Evolutionary conservation across 2,113 vertebrate genomes (phyloP).

Genomic region (Epinephelus cyanopodus): DNA sequence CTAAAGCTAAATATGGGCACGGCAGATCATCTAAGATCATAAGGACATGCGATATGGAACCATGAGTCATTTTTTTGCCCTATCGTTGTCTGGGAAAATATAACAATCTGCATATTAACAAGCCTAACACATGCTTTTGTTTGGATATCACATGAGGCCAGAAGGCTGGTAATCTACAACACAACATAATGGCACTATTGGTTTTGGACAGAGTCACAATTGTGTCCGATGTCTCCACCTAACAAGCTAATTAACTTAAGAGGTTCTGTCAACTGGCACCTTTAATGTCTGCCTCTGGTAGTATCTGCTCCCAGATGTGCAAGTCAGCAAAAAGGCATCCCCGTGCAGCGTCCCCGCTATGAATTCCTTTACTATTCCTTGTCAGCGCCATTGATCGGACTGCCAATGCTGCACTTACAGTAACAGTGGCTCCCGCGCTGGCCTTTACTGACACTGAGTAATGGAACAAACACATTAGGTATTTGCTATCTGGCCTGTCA

Average conservation of each 20-base stretch:
- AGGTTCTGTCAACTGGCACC: conserved; percentile 74
- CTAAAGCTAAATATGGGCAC: conserved; percentile 58
- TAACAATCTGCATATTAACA: background rate
- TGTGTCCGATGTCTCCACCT: conserved; percentile 63
- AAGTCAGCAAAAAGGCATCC: conserved; percentile 72
- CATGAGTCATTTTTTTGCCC: conserved; percentile 3
- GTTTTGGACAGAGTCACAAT: conserved; percentile 62
- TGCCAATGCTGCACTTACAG: conserved; percentile 76
- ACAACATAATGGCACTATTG: conserved; percentile 54
- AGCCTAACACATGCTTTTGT: conserved; percentile 28
- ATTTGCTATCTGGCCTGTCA: conserved; percentile 66
- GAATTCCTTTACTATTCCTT: conserved; percentile 67
- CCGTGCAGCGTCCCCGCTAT: conserved; percentile 5
- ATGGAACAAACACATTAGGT: conserved; percentile 69
- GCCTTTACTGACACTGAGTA: conserved; percentile 67
- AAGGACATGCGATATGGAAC: conserved; percentile 47
- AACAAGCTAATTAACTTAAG: conserved; percentile 79
- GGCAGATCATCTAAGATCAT: conserved; percentile 63
- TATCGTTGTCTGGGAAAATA: background rate
- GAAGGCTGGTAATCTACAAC: conserved; percentile 37
- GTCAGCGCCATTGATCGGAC: conserved; percentile 70
- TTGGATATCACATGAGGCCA: conserved; percentile 19
- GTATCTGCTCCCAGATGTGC: conserved; percentile 49
- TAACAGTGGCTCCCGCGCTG: conserved; percentile 59
- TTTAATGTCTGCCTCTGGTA: conserved; percentile 55